Evolutionary conservation across 30 jellyfish, hydroid and myxozoan genomes (phyloP).

Genomic region (Pseudorhiza aurosa): DNA sequence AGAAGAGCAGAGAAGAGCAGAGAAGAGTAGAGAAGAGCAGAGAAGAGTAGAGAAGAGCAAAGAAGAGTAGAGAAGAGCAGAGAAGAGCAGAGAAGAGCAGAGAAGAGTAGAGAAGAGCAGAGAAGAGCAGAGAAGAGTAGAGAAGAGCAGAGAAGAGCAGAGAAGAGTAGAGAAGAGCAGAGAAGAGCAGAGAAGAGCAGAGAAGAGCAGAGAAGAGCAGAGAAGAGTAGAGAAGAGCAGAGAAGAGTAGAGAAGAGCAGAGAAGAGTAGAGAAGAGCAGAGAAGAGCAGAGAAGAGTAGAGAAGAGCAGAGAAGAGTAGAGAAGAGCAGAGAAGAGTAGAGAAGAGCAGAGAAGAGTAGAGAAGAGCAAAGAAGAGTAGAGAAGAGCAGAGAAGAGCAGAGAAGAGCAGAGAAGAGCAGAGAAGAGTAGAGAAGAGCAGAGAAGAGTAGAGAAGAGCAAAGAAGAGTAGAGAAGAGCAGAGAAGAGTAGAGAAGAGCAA

Average conservation of each 20-base stretch:
- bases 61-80: no score
- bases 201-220: not conserved
- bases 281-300: slow-evolving; percentile 4
- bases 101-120: not conserved
- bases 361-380: no score
- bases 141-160: not conserved
- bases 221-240: not conserved
- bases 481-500: no score
- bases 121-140: not conserved
- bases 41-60: slow-evolving; percentile 6
- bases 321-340: slow-evolving; percentile 3
- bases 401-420: not conserved
- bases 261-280: not conserved
- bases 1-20: slow-evolving; percentile 4
- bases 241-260: not conserved
- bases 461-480: no score
- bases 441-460: slow-evolving; percentile 10
- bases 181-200: not conserved
- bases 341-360: not conserved
- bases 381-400: not conserved
- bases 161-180: not conserved
- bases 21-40: slow-evolving; percentile 1
- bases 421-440: not conserved
- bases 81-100: not conserved
- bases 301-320: slow-evolving; percentile 3